Evolutionary conservation across 2,888 invertebrate genomes (phyloP), one percentile per base, ranked within the genome.

Genomic region (Drosophila merina): DNA sequence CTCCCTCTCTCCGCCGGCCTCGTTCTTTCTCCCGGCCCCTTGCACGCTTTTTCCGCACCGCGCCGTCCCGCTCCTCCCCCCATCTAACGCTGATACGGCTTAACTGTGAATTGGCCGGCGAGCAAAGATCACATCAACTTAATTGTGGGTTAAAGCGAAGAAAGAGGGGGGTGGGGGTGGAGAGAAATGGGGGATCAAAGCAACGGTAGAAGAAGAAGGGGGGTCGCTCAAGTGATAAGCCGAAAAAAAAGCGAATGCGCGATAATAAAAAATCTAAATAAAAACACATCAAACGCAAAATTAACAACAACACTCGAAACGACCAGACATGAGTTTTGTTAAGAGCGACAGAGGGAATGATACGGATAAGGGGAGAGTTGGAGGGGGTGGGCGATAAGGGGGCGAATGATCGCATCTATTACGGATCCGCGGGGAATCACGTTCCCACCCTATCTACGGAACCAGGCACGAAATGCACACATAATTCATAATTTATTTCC

Each of bases 201-300:
- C 14, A 42, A 20, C 12, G 8, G 20, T 8, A 3, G 40, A 12
- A 42, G 42, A 2, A 10, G 44, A 25, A 14, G 26, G n/a, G 4
- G 54, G 26, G 60, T 50, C 42, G 45, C 14, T 26, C 47, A 69
- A 72, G 50, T 80, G 80, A 80, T 80, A 78, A 81, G 75, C 57
- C 57, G 60, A 66, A 85, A 25, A 50, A 30, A 49, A 49, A 31
- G 0, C 31, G 63, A 40, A 40, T 75, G 59, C 28, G 48, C 67
- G 82, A 82, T 85, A 81, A 85, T 81, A 79, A 73, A 72, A 71
- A 82, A 64, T 64, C 73, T 73, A 71, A 81, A 85, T 79, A 81
- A 71, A 76, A 59, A 64, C 56, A 57, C 64, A 81, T 59, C 58
- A 70, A 70, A 75, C 31, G 10, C 63, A 71, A 76, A 82, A 81